Conservation (phyloP, 2,113 vertebrate genomes). For the Dissostichus mawsoni region DNA sequence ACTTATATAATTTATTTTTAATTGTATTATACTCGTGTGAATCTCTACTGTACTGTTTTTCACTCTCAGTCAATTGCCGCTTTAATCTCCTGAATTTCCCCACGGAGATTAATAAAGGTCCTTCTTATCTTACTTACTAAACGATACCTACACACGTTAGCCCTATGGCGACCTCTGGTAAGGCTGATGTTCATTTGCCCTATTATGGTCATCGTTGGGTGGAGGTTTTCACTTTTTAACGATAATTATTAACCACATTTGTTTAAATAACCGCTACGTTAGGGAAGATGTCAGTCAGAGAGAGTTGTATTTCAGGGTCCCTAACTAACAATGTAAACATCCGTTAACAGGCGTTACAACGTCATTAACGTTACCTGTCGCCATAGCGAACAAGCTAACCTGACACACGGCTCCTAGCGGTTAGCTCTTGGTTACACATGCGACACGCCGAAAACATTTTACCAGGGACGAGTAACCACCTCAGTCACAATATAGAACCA, state of each 20-base stretch:
- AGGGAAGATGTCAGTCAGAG: background rate
- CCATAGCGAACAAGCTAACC: slow-evolving; percentile 31
- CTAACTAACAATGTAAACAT: background rate
- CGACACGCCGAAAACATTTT: background rate
- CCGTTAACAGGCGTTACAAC: background rate
- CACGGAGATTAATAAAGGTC: too few species aligned
- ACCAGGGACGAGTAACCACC: background rate
- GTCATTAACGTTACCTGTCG: background rate
- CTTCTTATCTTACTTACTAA: background rate
- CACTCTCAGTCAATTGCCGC: too few species aligned
- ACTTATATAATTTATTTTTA: too few species aligned
- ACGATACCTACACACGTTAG: background rate
- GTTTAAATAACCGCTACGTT: background rate
- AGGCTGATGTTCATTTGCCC: background rate
- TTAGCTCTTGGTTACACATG: background rate
- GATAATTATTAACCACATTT: background rate
- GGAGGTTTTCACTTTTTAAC: background rate
- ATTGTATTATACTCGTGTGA: too few species aligned
- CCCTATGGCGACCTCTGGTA: background rate
- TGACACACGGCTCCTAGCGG: background rate
- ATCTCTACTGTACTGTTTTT: too few species aligned
- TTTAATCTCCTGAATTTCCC: too few species aligned
- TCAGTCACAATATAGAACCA: background rate
- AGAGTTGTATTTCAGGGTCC: background rate
- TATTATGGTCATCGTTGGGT: background rate